phyloP scores from a whole-genome alignment of 2,113 vertebrate species.

The Jaculus jaculus region DNA sequence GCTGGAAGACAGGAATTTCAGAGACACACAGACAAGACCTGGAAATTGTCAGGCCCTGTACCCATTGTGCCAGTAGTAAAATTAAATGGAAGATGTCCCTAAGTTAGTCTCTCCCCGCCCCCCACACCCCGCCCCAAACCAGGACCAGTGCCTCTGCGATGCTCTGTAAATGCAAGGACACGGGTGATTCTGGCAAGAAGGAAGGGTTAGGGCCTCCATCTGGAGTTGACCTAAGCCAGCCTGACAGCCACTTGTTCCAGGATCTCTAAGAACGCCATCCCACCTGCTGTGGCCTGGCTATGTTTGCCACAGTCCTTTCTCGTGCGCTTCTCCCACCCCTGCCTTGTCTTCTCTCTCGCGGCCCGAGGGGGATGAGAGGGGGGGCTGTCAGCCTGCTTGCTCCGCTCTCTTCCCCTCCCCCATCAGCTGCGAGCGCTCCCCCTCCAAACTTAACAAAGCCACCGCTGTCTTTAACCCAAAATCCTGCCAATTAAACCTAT shows the following conservation, averaged over 20 bases:
- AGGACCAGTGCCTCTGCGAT: background rate
- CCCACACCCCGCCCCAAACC: background rate
- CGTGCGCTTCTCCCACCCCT: background rate
- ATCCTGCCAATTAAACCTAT: slow-evolving; percentile 66
- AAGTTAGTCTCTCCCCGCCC: background rate
- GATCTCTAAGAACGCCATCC: background rate
- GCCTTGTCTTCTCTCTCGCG: background rate
- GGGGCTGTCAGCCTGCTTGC: too few relatives aligned
- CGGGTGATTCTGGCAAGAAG: background rate
- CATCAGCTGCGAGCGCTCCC: background rate
- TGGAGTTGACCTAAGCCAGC: background rate
- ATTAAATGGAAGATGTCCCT: background rate
- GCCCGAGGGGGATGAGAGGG: too few relatives aligned
- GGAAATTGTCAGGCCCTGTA: background rate
- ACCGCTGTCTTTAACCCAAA: slow-evolving; percentile 53
- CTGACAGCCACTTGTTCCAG: background rate
- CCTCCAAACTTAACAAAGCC: background rate
- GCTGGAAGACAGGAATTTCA: background rate
- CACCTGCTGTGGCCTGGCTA: background rate
- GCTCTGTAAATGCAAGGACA: rapidly evolving
- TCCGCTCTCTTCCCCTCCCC: too few relatives aligned
- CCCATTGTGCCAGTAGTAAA: background rate
- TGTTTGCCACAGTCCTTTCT: background rate
- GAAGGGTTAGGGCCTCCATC: rapidly evolving
- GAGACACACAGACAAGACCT: background rate